Evolutionary conservation across 2,797 vertebrate genomes (phyloP).

Genomic region (Sebastes steindachneri): DNA sequence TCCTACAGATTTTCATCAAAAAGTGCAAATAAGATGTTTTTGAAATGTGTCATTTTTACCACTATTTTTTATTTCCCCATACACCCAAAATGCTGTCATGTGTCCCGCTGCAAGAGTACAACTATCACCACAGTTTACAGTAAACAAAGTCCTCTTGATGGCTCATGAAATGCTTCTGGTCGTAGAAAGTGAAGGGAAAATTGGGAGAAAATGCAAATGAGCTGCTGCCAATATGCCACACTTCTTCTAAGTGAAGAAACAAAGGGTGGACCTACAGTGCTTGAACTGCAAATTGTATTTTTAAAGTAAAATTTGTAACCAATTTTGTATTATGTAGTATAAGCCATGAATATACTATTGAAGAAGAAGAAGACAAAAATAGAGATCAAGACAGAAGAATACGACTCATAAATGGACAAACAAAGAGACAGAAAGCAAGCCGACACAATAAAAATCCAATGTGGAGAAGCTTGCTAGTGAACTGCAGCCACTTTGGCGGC

Average conservation of each 20-base stretch:
- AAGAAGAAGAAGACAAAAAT: not conserved
- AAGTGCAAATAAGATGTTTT: not conserved
- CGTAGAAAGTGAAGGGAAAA: not conserved
- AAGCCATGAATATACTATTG: not conserved
- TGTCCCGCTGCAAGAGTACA: not conserved
- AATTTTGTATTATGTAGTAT: not conserved
- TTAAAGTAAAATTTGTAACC: not conserved
- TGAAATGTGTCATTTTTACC: not conserved
- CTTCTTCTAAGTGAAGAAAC: not conserved
- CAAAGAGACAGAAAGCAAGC: not conserved
- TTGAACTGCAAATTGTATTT: not conserved
- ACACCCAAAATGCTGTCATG: not conserved
- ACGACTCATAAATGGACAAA: not conserved
- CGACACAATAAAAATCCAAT: not conserved
- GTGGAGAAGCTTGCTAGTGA: conserved; percentile 9
- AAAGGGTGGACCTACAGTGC: not conserved
- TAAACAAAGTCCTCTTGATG: not conserved
- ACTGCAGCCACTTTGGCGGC: conserved; percentile 3
- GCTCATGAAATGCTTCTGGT: not conserved
- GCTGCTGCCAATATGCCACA: not conserved
- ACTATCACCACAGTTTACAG: not conserved
- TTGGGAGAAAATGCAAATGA: not conserved
- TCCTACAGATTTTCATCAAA: not conserved
- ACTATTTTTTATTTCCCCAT: not conserved
- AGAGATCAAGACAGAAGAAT: not conserved